These are phyloP conservation scores for Hippocampus guttulatus DNA, from an alignment of 2,113 vertebrate genomes.

Conservation along the genomic window DNA sequence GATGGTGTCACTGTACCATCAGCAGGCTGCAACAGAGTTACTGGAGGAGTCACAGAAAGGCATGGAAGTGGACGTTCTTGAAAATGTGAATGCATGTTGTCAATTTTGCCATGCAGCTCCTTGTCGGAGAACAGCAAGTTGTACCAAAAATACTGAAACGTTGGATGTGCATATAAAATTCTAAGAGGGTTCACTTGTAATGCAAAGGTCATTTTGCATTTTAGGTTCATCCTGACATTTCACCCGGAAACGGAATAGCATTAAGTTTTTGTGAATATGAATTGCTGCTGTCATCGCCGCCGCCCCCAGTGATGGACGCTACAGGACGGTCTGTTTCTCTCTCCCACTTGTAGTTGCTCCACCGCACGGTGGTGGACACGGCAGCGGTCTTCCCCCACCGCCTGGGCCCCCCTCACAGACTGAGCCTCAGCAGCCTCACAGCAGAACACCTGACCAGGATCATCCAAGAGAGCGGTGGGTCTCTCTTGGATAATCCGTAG, in stretches of 20 bases:
- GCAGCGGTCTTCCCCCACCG: constrained; percentile 76
- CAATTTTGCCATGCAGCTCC: neutral
- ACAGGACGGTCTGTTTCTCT: constrained; percentile 6
- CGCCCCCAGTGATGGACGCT: neutral
- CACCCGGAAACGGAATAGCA: neutral
- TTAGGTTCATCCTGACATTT: neutral
- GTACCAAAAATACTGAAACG: neutral
- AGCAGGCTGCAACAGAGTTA: no score
- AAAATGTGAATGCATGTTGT: neutral
- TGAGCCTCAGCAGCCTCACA: constrained; percentile 68
- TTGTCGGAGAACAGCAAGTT: neutral
- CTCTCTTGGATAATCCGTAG: constrained; percentile 19
- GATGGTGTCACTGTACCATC: no score
- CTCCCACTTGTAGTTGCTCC: constrained; percentile 70
- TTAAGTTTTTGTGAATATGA: neutral
- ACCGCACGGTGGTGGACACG: constrained; percentile 72
- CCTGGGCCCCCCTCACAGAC: constrained; percentile 75
- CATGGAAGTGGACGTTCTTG: neutral
- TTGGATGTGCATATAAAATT: neutral
- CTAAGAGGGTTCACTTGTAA: neutral
- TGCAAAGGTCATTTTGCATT: neutral
- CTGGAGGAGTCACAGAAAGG: neutral
- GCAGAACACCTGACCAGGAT: constrained; percentile 76
- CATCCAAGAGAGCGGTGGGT: constrained; percentile 79
- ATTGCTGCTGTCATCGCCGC: no score